Evolutionary conservation across 2,888 invertebrate species (phyloP).

Genomic region (Agrypnus murinus): DNA sequence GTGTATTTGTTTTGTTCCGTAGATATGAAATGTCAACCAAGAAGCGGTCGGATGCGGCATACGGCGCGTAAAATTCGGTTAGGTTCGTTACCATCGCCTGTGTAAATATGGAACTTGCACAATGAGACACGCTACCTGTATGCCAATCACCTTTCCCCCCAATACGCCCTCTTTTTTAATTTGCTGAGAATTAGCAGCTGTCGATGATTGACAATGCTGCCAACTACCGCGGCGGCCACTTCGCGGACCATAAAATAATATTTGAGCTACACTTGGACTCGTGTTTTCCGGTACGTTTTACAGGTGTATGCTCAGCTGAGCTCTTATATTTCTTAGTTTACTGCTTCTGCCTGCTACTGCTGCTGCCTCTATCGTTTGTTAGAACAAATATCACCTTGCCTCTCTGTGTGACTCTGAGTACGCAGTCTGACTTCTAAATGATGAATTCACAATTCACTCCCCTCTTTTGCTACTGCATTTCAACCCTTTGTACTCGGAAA

Average conservation of each 20-base stretch:
- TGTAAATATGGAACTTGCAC: conserved; percentile 40
- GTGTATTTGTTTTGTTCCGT: conserved; percentile 47
- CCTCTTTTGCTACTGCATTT: conserved; percentile 37
- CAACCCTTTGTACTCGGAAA: conserved; percentile 46
- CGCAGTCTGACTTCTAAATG: conserved; percentile 44
- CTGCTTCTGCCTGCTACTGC: neutral
- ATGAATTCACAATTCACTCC: conserved; percentile 35
- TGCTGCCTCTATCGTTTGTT: neutral
- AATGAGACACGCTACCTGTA: conserved; percentile 33
- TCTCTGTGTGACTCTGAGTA: conserved; percentile 5
- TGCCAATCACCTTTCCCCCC: conserved; percentile 18
- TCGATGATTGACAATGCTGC: conserved; percentile 39
- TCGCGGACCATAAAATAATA: conserved; percentile 52
- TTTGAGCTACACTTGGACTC: conserved; percentile 56
- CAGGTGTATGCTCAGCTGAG: conserved; percentile 50
- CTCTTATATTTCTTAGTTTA: conserved; percentile 33
- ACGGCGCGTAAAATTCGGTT: conserved; percentile 49
- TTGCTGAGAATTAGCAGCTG: conserved; percentile 45
- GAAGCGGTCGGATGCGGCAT: conserved; percentile 43
- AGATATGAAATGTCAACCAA: conserved; percentile 52
- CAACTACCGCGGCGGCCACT: conserved; percentile 29
- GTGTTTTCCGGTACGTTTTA: conserved; percentile 50
- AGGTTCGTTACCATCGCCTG: conserved; percentile 45
- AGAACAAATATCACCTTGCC: conserved; percentile 14
- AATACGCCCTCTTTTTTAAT: conserved; percentile 38